Evolutionary conservation across 2,113 vertebrate species (phyloP).

Genomic region (Centropus unirufus): DNA sequence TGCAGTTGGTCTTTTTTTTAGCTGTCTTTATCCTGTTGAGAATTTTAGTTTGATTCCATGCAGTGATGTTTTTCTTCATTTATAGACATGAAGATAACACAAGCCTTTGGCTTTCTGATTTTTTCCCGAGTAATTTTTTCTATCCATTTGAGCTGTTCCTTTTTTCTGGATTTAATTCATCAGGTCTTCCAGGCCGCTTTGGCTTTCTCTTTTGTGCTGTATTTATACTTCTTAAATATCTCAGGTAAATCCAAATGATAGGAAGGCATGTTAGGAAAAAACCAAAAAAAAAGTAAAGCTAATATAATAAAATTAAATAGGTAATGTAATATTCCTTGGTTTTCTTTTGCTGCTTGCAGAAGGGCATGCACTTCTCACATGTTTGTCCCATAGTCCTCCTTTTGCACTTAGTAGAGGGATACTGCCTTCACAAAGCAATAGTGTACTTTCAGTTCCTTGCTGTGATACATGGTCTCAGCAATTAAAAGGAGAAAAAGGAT

Average conservation of each 20-base stretch:
- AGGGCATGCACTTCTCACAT: not conserved
- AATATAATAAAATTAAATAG: not conserved
- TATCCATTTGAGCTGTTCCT: not conserved
- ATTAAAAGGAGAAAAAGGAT: not conserved
- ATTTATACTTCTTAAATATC: not conserved
- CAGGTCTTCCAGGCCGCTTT: not conserved
- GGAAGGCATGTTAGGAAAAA: not conserved
- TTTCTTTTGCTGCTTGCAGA: not conserved
- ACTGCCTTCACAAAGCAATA: not conserved
- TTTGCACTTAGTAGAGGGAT: not conserved
- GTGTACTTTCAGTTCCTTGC: not conserved
- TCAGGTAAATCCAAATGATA: not conserved
- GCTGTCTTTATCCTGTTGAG: not conserved
- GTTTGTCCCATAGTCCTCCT: not conserved
- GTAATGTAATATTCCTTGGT: not conserved
- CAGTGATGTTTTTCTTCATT: not conserved
- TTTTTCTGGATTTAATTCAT: not conserved
- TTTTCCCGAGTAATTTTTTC: not conserved
- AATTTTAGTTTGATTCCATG: not conserved
- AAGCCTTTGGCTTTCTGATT: not conserved
- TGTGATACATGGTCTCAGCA: not conserved
- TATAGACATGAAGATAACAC: not conserved
- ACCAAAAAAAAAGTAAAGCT: not conserved
- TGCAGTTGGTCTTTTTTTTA: not conserved
- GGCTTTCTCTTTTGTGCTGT: not conserved